Base-by-base conservation (phyloP, 2,888 invertebrate species). In the Phyto melanocephala region DNA sequence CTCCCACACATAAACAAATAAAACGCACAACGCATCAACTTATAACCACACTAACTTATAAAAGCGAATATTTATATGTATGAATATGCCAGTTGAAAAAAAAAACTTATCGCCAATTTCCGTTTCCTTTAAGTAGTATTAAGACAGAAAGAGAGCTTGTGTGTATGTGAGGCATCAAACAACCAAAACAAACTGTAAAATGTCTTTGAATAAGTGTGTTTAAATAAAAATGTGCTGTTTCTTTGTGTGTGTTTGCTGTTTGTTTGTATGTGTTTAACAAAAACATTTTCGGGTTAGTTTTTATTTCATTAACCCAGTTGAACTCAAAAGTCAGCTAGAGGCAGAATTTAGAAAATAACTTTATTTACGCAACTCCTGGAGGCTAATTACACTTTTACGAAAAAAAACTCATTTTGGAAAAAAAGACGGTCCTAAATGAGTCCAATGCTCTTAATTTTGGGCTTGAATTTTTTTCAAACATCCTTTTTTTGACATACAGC, bases 71-170 rank as follows among this genome's bases (percentile, higher is more conserved):
- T 47, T 45, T 24, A 71, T 60, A 37, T 52, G 52, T 42, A 40
- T 52, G 40, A 40, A 65, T 40, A 63, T 45, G 13, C 42, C 8
- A 62, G 24, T 40, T 7, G 11, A 47, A 47, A 28, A 42, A 71
- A 78, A 54, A 54, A 81, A 70, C 52, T 70, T 81, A 81, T 75
- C 78, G 74, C 68, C 58, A 22, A 75, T 74, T 74, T 78, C 81
- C 78, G 78, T 74, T 81, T 78, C 58, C 81, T 65, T 70, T 58
- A 50, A 58, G 65, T 28, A 65, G n/a, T 60, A 58, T 37, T 54
- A 24, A 35, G n/a, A 15, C n/a, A 17, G 20, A 28, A 62, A n/a
- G 15, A 72, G 13, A n/a, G 45, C n/a, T 22, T 37, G 47, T 10
- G n/a, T 42, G 22, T 40, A 22, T 58, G 58, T 62, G n/a, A 22